Conservation (phyloP, 2,888 invertebrate species). For the Hypsopygia costalis region DNA sequence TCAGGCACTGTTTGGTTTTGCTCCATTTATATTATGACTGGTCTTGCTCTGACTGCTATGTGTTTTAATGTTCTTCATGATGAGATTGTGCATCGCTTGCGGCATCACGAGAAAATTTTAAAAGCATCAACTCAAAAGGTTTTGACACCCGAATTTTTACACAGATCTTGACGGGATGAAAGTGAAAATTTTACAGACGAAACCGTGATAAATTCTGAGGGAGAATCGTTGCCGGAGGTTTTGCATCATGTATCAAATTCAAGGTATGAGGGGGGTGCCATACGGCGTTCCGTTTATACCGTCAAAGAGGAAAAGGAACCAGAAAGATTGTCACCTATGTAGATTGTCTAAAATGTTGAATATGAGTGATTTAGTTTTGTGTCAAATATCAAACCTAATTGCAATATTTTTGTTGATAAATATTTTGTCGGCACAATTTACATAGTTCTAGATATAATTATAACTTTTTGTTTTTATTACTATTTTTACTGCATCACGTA, state of each 20-base stretch:
- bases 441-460: too few species aligned
- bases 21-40: constrained; percentile 93
- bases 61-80: constrained; percentile 94
- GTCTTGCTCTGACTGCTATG: constrained; percentile 94
- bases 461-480: too few species aligned
- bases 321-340: constrained; percentile 60
- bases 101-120: constrained; percentile 77
- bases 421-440: too few species aligned
- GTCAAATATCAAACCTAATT: too few species aligned
- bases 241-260: constrained; percentile 63
- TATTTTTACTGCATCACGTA: too few species aligned
- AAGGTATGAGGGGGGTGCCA: constrained; percentile 56
- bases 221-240: constrained; percentile 70
- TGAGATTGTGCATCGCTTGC: constrained; percentile 90
- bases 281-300: constrained; percentile 63
- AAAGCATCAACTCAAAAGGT: constrained; percentile 62
- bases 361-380: too few species aligned
- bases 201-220: constrained; percentile 62
- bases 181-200: constrained; percentile 65
- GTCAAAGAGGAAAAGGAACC: constrained; percentile 62
- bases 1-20: constrained; percentile 92
- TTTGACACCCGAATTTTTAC: constrained; percentile 64
- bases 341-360: constrained; percentile 20
- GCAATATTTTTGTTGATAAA: too few species aligned
- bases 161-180: constrained; percentile 74